Base-by-base conservation (phyloP, 2,113 vertebrate genomes). In the Fukomys damarensis region DNA sequence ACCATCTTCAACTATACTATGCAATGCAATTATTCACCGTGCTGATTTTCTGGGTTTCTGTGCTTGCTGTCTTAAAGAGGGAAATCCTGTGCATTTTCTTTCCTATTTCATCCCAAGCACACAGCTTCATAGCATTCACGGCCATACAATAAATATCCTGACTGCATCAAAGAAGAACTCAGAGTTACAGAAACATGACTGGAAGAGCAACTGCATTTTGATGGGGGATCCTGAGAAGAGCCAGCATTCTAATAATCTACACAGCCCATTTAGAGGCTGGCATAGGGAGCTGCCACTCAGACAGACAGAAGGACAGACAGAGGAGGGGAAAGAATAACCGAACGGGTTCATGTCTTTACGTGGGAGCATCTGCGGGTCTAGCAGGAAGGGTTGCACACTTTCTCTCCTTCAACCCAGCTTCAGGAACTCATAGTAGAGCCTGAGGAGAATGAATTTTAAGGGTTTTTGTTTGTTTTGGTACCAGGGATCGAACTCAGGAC, bases 231-330 rank as follows among this genome's bases (percentile, higher is more conserved):
- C 17, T 63, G 6, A 11, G 2, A n/a, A 82, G 41, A 43, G n/a
- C 16, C 46, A 16, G 72, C 19, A 54, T 2, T 4, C 20, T 13
- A 5, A 10, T 6, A 0, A 22, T 13, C 56, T 28, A 1, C 5
- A 77, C 0, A 28, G 43, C 16, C 54, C 72, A 22, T 26, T 77
- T 1, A 70, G 61, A 82, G 49, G 6, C 11, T 16, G 12, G 26
- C 56, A 11, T 0, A 3, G 2, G 70, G 24, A 46, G 43, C 0
- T 52, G n/a, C 3, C 26, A 12, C 59, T 46, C 0, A 8, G 49
- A 38, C 43, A 49, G 20, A 16, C 54, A 8, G 49, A 38, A n/a
- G 41, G 20, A 16, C 54, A 83, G 6, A 10, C 22, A 7, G 22
- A 8, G 2, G 4, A 24, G 35, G 24, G 2, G 14, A n/a, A 88